Evolutionary conservation across 2,113 vertebrate genomes (phyloP), one percentile per base, ranked within the genome.

Genomic region (Pleuronectes platessa): DNA sequence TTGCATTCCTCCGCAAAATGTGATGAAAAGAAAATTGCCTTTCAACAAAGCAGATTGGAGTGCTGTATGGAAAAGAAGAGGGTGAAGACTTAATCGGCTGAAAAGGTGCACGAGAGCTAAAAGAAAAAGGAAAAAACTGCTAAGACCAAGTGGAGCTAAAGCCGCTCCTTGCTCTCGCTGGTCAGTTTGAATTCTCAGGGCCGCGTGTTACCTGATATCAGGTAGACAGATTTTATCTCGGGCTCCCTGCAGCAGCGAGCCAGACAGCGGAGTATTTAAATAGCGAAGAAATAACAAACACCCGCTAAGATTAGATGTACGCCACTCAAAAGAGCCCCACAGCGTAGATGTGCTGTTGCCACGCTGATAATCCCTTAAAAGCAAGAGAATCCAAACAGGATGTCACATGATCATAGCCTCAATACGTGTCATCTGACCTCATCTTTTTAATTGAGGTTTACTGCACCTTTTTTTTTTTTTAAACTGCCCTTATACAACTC

Each of bases 11-110:
- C 78, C 56, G 27, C 87, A 93, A 87, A 90, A 91, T 88, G 89
- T 65, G 93, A 90, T 92, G 93, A 94, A 93, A 94, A 93, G 90
- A 85, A 94, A 94, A 95, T 93, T 92, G 90, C 90, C 83, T 88
- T 90, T 88, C 81, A 82, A 93, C 92, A 93, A 93, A 94, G 89
- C 87, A 84, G 80, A 88, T 78, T 88, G 66, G 73, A 90, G 88
- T 76, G 73, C 69, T 85, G 86, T 90, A 89, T 78, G 85, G 78
- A 92, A 86, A 92, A 88, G 90, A 83, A 85, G 81, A 79, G 72
- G 82, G 73, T 74, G 70, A 88, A 88, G 91, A 91, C 71, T 82
- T 61, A 54, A 65, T 45, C 8, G 23, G 75, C 76, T 93, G 91
- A 92, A 31, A 90, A 93, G 93, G 93, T 71, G 76, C 68, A 78